Evolutionary conservation across 2,113 vertebrate genomes (phyloP).

Genomic region (Thunnus maccoyii): DNA sequence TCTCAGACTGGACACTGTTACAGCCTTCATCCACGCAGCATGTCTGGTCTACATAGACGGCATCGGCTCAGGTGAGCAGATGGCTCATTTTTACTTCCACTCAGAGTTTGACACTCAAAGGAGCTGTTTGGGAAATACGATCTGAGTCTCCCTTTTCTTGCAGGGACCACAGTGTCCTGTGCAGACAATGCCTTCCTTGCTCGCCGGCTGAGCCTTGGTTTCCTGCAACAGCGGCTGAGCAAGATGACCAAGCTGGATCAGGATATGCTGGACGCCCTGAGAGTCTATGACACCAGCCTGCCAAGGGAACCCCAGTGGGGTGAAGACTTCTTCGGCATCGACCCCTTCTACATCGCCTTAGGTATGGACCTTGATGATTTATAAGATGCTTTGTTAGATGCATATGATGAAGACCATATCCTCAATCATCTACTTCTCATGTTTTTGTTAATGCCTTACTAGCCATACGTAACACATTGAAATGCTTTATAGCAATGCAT

Average conservation of each 20-base stretch:
- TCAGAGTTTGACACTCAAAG: background rate
- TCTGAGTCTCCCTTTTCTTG: background rate
- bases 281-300: conserved; percentile 89
- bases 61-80: conserved; percentile 92
- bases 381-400: background rate
- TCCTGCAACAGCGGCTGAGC: conserved; percentile 87
- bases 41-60: conserved; percentile 96
- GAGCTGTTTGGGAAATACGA: background rate
- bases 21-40: conserved; percentile 93
- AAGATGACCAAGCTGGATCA: conserved; percentile 85
- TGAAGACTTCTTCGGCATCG: conserved; percentile 91
- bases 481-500: too few relatives aligned
- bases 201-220: conserved; percentile 89
- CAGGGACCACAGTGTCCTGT: conserved; percentile 90
- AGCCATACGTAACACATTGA: too few relatives aligned
- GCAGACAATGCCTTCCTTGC: conserved; percentile 84
- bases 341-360: conserved; percentile 94
- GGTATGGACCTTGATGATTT: conserved; percentile 76
- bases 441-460: too few relatives aligned
- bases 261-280: conserved; percentile 86
- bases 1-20: conserved; percentile 82
- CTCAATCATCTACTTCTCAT: too few relatives aligned
- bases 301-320: conserved; percentile 87
- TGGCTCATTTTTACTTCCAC: fast-evolving
- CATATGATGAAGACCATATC: too few relatives aligned